Base-by-base conservation (phyloP, 2,113 vertebrate species). In the Hyperoodon ampullatus region DNA sequence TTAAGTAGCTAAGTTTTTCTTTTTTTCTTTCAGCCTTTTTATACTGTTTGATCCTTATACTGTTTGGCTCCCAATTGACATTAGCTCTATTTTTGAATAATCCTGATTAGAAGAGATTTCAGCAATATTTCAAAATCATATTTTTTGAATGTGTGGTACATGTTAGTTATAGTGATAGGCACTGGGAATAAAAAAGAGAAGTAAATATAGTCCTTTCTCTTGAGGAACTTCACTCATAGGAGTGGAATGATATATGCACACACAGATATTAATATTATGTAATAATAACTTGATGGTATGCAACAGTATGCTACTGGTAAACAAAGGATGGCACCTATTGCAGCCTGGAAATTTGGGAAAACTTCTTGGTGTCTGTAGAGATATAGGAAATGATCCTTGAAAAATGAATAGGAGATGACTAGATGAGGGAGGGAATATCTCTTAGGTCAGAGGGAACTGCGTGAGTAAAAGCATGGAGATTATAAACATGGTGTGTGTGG, bases 81-180 rank as follows among this genome's bases (percentile, higher is more conserved):
- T 83, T 90, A 81, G 42, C 71, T 95, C 35, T 39, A 21, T 86
- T 95, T 80, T 85, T 21, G 19, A 96, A 95, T 58, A 74, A 72
- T 75, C 9, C 72, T 89, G 63, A 71, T 90, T 84, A 63, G 35
- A 95, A 89, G 47, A 88, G 15, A 93, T 78, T 96, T 96, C 75
- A 95, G 30, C 39, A 96, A 21, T 94, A 92, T 82, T 83, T 74
- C 89, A 93, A 89, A 71, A 19, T 72, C 55, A 58, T 82, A 66
- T n/a, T 58, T 93, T 96, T 95, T 66, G 2, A 80, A 84, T 91
- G 11, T 13, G 3, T 91, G 58, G n/a, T 77, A 44, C 26, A 19
- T 85, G 24, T 63, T 19, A 78, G 42, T 42, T 75, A 60, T 0
- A 88, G 16, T 72, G 81, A n/a, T 71, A 60, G 55, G 24, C 23